A percentile compares a stretch with the other conserved stretches of the same genome.
Evolutionary conservation across 2,888 invertebrate species (phyloP).

Genomic region (Clepsis dumicolana): DNA sequence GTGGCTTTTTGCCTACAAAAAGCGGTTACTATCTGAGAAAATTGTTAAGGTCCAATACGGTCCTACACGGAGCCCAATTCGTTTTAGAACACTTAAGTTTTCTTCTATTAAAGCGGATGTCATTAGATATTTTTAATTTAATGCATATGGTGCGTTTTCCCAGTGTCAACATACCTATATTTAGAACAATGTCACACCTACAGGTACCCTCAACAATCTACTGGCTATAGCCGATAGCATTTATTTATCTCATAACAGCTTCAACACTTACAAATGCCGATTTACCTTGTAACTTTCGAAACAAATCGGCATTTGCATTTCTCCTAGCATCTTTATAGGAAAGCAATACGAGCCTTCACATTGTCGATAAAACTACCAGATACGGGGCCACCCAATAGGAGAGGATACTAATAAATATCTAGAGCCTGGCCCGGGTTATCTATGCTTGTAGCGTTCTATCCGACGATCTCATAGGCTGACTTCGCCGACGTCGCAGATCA

Average conservation of each 20-base stretch:
- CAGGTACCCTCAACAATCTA: not conserved
- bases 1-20: conserved; percentile 57
- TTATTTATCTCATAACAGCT: not conserved
- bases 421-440: conserved; percentile 58
- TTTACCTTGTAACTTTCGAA: conserved; percentile 6
- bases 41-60: not conserved
- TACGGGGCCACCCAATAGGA: conserved; percentile 65
- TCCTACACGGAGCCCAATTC: not conserved
- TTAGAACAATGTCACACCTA: not conserved
- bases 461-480: conserved; percentile 56
- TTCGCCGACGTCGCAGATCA: conserved; percentile 52
- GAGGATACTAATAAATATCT: conserved; percentile 61
- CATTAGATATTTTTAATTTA: no score
- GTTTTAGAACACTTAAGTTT: not conserved
- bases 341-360: conserved; percentile 49
- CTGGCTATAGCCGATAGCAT: not conserved
- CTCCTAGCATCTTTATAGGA: conserved; percentile 36
- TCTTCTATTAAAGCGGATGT: not conserved
- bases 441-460: conserved; percentile 63
- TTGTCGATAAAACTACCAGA: conserved; percentile 51
- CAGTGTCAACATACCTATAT: no score
- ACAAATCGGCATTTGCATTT: conserved; percentile 37
- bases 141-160: no score
- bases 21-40: conserved; percentile 43
- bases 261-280: not conserved